phyloP scores from a whole-genome alignment of 92 coral and sea anemone species.

The Plumapathes pennacea region DNA sequence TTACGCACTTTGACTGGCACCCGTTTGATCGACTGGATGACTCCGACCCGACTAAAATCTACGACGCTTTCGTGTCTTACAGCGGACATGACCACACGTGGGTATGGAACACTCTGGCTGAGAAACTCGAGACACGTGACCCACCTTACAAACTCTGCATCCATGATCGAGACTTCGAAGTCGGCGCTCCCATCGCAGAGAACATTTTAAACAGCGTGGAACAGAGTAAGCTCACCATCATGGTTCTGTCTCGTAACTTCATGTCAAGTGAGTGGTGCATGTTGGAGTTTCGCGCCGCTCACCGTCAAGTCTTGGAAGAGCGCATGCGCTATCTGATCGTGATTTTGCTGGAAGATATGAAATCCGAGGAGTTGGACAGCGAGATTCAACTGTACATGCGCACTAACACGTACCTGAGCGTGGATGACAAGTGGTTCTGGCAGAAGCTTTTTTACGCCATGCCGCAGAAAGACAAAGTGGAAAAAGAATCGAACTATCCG shows the following conservation, averaged over 20 bases:
- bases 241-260: conserved; percentile 71
- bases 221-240: conserved; percentile 66
- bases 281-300: conserved; percentile 87
- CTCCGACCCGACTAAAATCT: conserved; percentile 63
- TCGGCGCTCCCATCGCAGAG: conserved; percentile 67
- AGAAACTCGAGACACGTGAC: conserved; percentile 46
- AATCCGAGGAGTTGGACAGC: conserved; percentile 49
- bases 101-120: conserved; percentile 56
- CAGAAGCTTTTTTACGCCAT: conserved; percentile 69
- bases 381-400: conserved; percentile 70
- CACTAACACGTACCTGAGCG: conserved; percentile 70
- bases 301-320: conserved; percentile 65
- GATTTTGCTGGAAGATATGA: conserved; percentile 71
- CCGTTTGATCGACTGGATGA: conserved; percentile 80
- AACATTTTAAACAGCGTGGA: conserved; percentile 74
- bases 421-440: conserved; percentile 81
- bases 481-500: too few relatives aligned
- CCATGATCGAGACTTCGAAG: conserved; percentile 77
- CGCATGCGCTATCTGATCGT: conserved; percentile 67
- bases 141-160: conserved; percentile 74
- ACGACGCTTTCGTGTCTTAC: conserved; percentile 84
- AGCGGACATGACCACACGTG: conserved; percentile 60
- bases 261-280: conserved; percentile 82
- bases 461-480: too few relatives aligned
- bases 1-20: conserved; percentile 75